Conservation (phyloP, 2,797 vertebrate species). For the Acrocephalus scirpaceus region DNA sequence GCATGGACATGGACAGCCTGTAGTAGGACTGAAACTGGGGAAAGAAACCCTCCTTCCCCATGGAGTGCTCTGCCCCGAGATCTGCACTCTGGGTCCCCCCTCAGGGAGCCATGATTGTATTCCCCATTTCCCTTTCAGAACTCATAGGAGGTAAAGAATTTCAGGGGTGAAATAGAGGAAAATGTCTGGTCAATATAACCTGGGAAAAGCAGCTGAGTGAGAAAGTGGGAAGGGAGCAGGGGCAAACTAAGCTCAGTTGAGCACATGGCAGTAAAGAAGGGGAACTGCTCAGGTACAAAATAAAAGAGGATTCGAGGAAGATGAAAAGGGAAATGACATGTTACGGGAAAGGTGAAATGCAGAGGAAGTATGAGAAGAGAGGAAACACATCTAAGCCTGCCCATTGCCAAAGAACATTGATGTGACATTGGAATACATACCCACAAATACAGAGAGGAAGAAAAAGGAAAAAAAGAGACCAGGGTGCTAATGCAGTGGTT, state of each 20-base stretch:
- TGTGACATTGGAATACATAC: not conserved
- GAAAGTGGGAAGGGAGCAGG: not conserved
- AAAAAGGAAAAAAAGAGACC: not conserved
- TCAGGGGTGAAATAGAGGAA: not conserved
- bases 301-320: not conserved
- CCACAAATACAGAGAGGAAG: not conserved
- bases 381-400: fast-evolving
- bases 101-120: not conserved
- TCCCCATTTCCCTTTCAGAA: not conserved
- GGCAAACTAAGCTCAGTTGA: not conserved
- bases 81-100: not conserved
- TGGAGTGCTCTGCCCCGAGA: not conserved
- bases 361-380: not conserved
- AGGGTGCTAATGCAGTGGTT: not conserved
- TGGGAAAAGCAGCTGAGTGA: not conserved
- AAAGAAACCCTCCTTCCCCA: not conserved
- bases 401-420: not conserved
- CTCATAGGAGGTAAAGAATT: not conserved
- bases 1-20: not conserved
- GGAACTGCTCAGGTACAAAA: not conserved
- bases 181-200: not conserved
- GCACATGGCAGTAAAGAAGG: not conserved
- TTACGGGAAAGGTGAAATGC: not conserved
- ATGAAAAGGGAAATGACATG: not conserved
- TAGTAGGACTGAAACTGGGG: not conserved